phyloP scores from a whole-genome alignment of 2,888 invertebrate species.

The Drosophila borborema region DNA sequence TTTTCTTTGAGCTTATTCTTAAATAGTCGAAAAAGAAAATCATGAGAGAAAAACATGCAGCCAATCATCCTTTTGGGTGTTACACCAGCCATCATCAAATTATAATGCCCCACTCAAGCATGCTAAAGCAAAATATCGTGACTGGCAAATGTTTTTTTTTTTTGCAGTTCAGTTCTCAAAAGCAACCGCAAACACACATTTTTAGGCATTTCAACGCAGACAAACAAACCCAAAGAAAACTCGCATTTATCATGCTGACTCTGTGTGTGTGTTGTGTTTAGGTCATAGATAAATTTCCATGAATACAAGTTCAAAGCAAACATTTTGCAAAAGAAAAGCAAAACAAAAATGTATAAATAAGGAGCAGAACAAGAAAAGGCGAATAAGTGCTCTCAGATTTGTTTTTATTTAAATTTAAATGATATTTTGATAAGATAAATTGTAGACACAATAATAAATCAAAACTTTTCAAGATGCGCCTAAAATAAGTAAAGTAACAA shows the following conservation, averaged over 20 bases:
- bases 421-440: constrained; percentile 36
- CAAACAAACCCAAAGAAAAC: constrained; percentile 44
- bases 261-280: constrained; percentile 24
- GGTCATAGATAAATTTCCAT: constrained; percentile 43
- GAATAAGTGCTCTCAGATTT: constrained; percentile 35
- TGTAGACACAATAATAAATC: constrained; percentile 39
- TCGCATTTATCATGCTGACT: constrained; percentile 54
- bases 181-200: constrained; percentile 53
- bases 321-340: constrained; percentile 9
- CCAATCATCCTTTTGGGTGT: not conserved
- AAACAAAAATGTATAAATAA: too few species aligned
- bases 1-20: not conserved
- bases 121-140: constrained; percentile 5
- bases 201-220: constrained; percentile 42
- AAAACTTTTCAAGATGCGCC: not conserved
- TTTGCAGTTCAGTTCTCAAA: constrained; percentile 53
- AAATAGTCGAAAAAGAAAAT: not conserved
- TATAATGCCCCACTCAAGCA: constrained; percentile 2
- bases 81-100: constrained; percentile 12
- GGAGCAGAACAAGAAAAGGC: not conserved
- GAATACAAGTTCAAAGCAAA: constrained; percentile 41
- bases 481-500: too few species aligned
- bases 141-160: constrained; percentile 53
- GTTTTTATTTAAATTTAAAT: constrained; percentile 42
- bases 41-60: not conserved